Evolutionary conservation across 2,888 invertebrate species (phyloP), one percentile per base, ranked within the genome.

Genomic region (Nemurella pictetii): DNA sequence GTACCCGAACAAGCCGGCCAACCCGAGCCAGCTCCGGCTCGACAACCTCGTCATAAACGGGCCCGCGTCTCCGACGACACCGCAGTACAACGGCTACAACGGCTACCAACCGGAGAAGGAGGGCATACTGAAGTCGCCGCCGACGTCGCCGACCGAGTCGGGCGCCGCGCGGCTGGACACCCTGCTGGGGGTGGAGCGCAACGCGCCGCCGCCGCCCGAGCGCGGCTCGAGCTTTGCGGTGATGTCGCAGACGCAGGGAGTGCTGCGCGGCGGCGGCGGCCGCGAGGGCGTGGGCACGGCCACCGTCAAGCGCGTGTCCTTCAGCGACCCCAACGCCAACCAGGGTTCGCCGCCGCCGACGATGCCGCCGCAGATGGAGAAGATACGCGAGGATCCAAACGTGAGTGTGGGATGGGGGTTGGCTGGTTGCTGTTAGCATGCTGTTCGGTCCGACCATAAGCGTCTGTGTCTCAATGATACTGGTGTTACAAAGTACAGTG

Each of bases 151-250:
- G 26, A 81, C 80, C 25, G 80, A 72, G 28, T 82, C 82, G 3
- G 82, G 82, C 0, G 82, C 82, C 2, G 82, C 82, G 25, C 9
- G 82, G 72, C 25, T 82, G 55, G 82, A 82, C 82, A 82, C 28
- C 7, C 82, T 82, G 55, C 82, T 82, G 55, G 82, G 80, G 26
- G 80, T 80, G 80, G 80, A 80, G 84, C 73, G 77, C 82, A 30
- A 55, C 28, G 36, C 29, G 88, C 91, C 96, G 0, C 91, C 92
- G 3, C 97, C 97, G 28, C 97, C 97, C 0, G 96, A 97, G 90
- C 93, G 97, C 86, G 96, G 96, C 85, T 97, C 97, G 30, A 97
- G 97, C 75, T 98, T 96, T 90, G 94, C 96, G 2, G 94, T 96
- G 32, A 96, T 97, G 96, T 94, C 94, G 9, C 95, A 95, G 88